phyloP scores from a whole-genome alignment of 2,797 vertebrate genomes.

The Brachyrhaphis roseni region DNA sequence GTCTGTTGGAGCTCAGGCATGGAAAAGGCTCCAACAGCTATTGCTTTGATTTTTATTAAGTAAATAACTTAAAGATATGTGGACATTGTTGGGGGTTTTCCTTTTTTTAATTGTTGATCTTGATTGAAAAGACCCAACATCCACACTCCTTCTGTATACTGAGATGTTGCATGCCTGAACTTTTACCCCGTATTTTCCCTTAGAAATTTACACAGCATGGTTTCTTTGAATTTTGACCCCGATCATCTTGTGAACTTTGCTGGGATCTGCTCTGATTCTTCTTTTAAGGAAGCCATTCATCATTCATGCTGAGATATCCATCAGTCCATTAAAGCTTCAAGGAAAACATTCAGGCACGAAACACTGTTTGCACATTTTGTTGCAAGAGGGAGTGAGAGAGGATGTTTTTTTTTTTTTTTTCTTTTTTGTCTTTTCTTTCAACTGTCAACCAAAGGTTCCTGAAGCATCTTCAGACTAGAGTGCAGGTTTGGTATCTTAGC shows the following conservation, averaged over 20 bases:
- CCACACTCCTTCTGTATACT: not conserved
- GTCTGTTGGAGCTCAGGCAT: not conserved
- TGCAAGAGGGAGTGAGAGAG: constrained; percentile 7
- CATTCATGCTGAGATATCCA: constrained; percentile 36
- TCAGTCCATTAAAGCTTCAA: constrained; percentile 37
- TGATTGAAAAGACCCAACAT: not conserved
- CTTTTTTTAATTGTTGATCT: not conserved
- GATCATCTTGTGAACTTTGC: not conserved
- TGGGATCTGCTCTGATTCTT: constrained; percentile 20
- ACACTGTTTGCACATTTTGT: constrained; percentile 44
- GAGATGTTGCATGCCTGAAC: not conserved
- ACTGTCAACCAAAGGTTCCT: constrained; percentile 13
- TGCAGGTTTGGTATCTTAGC: constrained; percentile 28
- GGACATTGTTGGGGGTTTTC: not conserved
- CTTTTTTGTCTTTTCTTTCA: not conserved
- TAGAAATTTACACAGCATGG: not conserved
- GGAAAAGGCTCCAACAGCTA: not conserved
- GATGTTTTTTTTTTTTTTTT: not conserved
- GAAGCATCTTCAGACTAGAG: constrained; percentile 35
- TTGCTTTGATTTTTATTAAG: not conserved
- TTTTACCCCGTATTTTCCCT: not conserved
- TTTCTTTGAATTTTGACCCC: constrained; percentile 8
- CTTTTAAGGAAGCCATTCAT: constrained; percentile 37
- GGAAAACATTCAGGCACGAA: constrained; percentile 20
- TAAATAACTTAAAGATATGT: not conserved